These are phyloP conservation scores for Lampris incognitus DNA, from an alignment of 2,113 vertebrate genomes.

Conservation along the genomic window DNA sequence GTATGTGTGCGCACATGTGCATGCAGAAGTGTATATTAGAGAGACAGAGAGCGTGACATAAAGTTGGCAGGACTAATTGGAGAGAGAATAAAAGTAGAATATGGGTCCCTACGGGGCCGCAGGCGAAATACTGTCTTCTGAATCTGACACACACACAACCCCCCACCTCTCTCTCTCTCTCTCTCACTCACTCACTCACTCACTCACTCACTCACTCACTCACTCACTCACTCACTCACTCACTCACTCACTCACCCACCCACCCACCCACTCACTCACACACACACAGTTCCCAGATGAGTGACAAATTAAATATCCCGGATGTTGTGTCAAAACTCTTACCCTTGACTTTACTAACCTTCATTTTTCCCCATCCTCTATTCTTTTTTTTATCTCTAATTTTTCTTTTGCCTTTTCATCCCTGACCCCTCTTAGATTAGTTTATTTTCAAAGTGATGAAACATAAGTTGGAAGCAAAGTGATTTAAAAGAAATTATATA, in stretches of 20 bases:
- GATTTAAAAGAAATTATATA: too few species aligned
- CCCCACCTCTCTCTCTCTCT: too few species aligned
- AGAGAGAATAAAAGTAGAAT: slow-evolving; percentile 54
- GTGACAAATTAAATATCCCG: slow-evolving; percentile 48
- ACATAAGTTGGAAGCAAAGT: too few species aligned
- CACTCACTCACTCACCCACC: too few species aligned
- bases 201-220: slow-evolving; percentile 14
- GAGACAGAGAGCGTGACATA: not conserved
- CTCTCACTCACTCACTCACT: slow-evolving; percentile 14
- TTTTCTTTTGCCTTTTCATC: not conserved
- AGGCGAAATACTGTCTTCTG: slow-evolving; percentile 59
- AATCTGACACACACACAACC: slow-evolving; percentile 38
- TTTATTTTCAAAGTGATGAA: too few species aligned
- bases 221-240: not conserved
- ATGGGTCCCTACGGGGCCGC: slow-evolving; percentile 51
- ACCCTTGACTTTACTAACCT: slow-evolving; percentile 39
- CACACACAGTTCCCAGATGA: slow-evolving; percentile 40
- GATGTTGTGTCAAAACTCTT: slow-evolving; percentile 45
- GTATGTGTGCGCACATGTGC: slow-evolving; percentile 3
- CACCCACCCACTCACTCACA: slow-evolving; percentile 7
- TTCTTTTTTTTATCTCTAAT: slow-evolving; percentile 1
- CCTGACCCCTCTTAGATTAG: not conserved
- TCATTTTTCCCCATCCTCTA: slow-evolving; percentile 5
- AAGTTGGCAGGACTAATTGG: slow-evolving; percentile 62
- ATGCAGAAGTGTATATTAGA: slow-evolving; percentile 3